Evolutionary conservation across 2,888 invertebrate species (phyloP), one percentile per base, ranked within the genome.

Genomic region (Gonocerus acuteangulatus): DNA sequence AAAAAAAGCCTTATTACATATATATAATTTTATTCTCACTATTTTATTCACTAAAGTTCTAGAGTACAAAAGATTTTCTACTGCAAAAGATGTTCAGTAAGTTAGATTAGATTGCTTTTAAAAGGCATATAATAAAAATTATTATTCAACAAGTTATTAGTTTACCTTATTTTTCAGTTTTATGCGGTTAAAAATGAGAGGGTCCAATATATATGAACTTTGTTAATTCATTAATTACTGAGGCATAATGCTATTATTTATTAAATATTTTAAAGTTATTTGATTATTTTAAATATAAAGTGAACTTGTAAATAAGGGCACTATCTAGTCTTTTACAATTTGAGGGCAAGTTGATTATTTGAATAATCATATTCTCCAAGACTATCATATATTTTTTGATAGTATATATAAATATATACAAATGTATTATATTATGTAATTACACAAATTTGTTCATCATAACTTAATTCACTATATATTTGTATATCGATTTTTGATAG

Each of bases 401-500:
- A 47, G 45, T 57, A 32, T 47, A 19, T 21, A 27, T 56, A 56
- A 18, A 56, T 23, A 56, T 44, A 57, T 57, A 57, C 39, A 57
- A 57, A 36, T 57, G 57, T 57, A 47, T 57, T 47, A 47, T 57
- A 57, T 23, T n/a, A 45, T 57, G 57, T 45, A 47, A 57, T 44
- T 57, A 47, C 47, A 57, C 47, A 47, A 45, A 45, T 45, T 57
- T 47, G 57, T 57, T 57, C 27, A 57, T 47, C n/a, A 57, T 47
- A 57, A 57, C 45, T 47, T 44, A 57, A 57, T 45, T 54, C 54
- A 61, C 42, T 64, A 63, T 64, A 65, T 65, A 65, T 65, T 62
- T 65, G 64, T 65, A 65, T 65, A 62, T 62, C 62, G 32, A 65
- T 62, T 54, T 61, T 61, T 64, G 58, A 64, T 64, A 64, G 64